Evolutionary conservation across 2,113 vertebrate species (phyloP).

Genomic region (Poeciliopsis turrubarensis): DNA sequence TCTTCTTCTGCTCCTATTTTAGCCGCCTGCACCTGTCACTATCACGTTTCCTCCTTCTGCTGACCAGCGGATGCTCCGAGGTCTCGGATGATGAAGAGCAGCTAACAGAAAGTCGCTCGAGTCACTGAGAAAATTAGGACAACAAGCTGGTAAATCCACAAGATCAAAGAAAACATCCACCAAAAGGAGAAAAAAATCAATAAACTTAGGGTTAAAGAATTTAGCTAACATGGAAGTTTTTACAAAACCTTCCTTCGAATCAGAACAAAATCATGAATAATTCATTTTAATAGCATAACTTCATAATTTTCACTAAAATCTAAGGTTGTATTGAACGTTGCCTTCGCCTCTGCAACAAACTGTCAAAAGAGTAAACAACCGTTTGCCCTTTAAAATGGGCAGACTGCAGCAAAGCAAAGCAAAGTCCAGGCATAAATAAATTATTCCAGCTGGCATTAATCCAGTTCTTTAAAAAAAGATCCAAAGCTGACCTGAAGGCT

Average conservation of each 20-base stretch:
- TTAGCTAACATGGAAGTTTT: neutral
- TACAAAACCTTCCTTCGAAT: neutral
- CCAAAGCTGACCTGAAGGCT: neutral
- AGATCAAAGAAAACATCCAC: neutral
- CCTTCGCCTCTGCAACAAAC: constrained; percentile 11
- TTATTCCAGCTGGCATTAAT: constrained; percentile 23
- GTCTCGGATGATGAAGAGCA: constrained; percentile 51
- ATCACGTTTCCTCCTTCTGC: constrained; percentile 81
- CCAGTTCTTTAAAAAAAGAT: neutral
- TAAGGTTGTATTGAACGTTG: neutral
- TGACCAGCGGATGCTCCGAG: constrained; percentile 80
- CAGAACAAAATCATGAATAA: neutral
- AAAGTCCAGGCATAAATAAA: constrained; percentile 34
- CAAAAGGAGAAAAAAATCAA: no score
- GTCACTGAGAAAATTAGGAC: neutral
- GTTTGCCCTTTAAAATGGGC: constrained; percentile 11
- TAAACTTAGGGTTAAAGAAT: neutral
- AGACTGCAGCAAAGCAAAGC: constrained; percentile 21
- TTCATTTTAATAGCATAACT: neutral
- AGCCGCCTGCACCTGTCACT: constrained; percentile 81
- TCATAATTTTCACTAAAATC: neutral
- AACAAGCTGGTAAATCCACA: neutral
- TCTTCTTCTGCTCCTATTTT: constrained; percentile 74
- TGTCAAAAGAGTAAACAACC: constrained; percentile 25
- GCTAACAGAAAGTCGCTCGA: constrained; percentile 19